These are phyloP conservation scores for Thymallus thymallus DNA, from an alignment of 2,113 vertebrate genomes.

Conservation along the genomic window DNA sequence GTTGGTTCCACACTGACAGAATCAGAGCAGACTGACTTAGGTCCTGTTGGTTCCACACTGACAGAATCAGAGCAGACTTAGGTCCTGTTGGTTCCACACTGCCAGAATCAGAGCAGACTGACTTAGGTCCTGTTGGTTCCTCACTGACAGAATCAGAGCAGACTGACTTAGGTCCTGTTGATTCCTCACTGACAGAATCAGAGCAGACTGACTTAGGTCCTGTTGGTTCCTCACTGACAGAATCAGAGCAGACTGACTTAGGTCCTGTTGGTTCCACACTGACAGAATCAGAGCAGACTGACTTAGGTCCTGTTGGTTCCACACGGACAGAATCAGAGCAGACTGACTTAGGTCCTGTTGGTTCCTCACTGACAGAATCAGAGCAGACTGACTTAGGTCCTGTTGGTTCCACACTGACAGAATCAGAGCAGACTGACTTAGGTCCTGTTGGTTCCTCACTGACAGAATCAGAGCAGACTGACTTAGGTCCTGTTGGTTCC, in stretches of 20 bases:
- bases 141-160: conserved; percentile 70
- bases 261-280: background rate
- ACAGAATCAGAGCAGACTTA: conserved; percentile 72
- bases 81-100: background rate
- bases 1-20: conserved; percentile 56
- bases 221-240: conserved; percentile 51
- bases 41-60: conserved; percentile 6
- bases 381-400: conserved; percentile 59
- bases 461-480: conserved; percentile 73
- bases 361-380: conserved; percentile 61
- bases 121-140: conserved; percentile 19
- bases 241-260: conserved; percentile 67
- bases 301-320: conserved; percentile 19
- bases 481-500: conserved; percentile 19
- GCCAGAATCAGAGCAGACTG: conserved; percentile 73
- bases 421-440: conserved; percentile 67
- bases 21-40: conserved; percentile 65
- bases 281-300: conserved; percentile 73
- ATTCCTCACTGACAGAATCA: conserved; percentile 61
- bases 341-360: conserved; percentile 42
- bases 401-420: conserved; percentile 52
- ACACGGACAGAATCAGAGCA: conserved; percentile 70
- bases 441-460: background rate
- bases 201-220: conserved; percentile 59
- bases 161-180: conserved; percentile 42